These are phyloP conservation scores for Platichthys flesus DNA, from an alignment of 2,113 vertebrate genomes.

Conservation along the genomic window DNA sequence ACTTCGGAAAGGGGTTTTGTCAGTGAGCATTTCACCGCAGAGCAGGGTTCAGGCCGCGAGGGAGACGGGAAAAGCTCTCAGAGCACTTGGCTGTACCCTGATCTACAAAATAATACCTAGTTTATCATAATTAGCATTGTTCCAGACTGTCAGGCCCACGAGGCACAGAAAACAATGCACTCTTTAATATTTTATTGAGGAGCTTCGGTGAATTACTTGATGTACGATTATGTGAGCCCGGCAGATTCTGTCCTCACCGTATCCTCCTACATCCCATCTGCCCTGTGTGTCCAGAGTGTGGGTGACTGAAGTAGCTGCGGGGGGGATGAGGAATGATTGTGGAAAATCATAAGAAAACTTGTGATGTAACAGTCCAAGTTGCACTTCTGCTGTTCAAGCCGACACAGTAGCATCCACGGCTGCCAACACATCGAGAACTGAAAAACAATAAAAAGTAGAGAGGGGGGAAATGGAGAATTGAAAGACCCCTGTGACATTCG, in stretches of 20 bases:
- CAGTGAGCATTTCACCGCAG: conserved; percentile 40
- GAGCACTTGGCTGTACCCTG: conserved; percentile 51
- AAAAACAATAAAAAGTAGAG: conserved; percentile 22
- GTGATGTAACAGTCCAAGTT: conserved; percentile 73
- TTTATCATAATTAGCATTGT: conserved; percentile 67
- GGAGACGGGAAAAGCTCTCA: conserved; percentile 36
- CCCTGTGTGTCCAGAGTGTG: conserved; percentile 77
- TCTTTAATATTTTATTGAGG: conserved; percentile 56
- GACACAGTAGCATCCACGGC: conserved; percentile 42
- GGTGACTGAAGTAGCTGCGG: conserved; percentile 70
- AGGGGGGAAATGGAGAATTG: conserved; percentile 33
- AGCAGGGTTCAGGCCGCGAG: conserved; percentile 19
- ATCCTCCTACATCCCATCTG: conserved; percentile 83
- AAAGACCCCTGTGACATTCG: conserved; percentile 58
- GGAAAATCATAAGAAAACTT: conserved; percentile 70
- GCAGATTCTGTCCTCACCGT: conserved; percentile 65
- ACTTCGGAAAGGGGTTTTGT: conserved; percentile 40
- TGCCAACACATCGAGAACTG: conserved; percentile 21
- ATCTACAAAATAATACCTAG: conserved; percentile 41
- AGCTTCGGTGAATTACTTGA: conserved; percentile 61
- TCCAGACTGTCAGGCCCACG: conserved; percentile 54
- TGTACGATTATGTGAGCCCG: conserved; percentile 68
- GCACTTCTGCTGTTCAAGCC: conserved; percentile 52
- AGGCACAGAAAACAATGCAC: conserved; percentile 54
- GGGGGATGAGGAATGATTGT: conserved; percentile 63